Conservation (phyloP, 1,140 invertebrate genomes). For the Macrostomum lignano region DNA sequence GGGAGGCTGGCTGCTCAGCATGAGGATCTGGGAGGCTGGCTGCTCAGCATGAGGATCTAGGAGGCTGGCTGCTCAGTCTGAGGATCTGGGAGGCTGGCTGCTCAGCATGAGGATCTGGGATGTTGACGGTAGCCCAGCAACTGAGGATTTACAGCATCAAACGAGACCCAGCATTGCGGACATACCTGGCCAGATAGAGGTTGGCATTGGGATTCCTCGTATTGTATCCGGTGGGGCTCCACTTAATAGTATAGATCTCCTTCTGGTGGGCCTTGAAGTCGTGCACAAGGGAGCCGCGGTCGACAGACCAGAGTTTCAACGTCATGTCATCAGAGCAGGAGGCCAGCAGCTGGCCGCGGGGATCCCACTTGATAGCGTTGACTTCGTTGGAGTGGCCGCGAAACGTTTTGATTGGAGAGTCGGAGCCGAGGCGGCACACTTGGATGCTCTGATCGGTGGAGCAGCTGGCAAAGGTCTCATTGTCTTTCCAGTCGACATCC, state of each 20-base stretch:
- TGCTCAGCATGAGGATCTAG: no score
- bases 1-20: no score
- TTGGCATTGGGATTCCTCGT: conserved; percentile 89
- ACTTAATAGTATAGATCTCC: conserved; percentile 98
- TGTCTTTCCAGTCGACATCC: conserved; percentile 95
- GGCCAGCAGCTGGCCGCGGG: conserved; percentile 73
- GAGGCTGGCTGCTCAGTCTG: no score
- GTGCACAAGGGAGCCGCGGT: conserved; percentile 74
- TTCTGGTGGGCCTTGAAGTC: conserved; percentile 87
- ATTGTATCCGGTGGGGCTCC: conserved; percentile 83
- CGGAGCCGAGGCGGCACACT: conserved; percentile 65
- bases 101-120: no score
- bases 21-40: no score
- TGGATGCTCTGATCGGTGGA: conserved; percentile 98
- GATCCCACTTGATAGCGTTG: conserved; percentile 98
- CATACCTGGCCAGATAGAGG: conserved; percentile 58
- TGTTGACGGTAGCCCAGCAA: no score
- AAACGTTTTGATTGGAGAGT: conserved; percentile 87
- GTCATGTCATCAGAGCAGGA: conserved; percentile 99
- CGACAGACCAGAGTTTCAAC: conserved; percentile 88
- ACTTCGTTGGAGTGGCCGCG: conserved; percentile 99
- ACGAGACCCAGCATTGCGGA: no score
- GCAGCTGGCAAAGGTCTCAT: conserved; percentile 83
- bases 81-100: no score
- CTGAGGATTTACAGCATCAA: no score